A percentile compares a stretch with the other conserved stretches of the same genome.
phyloP scores from a whole-genome alignment of 2,113 vertebrate genomes.

The Aix galericulata region DNA sequence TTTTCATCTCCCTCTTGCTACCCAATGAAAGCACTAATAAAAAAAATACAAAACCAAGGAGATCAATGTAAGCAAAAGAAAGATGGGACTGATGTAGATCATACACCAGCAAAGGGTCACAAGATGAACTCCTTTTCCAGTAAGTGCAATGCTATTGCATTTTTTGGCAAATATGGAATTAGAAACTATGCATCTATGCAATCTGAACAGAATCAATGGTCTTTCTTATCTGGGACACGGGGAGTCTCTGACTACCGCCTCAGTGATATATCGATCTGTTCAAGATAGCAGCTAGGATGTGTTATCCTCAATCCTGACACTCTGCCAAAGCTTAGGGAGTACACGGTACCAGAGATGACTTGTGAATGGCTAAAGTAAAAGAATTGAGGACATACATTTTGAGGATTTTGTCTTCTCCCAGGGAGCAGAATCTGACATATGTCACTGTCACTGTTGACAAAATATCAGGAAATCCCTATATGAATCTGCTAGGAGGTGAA shows the following conservation, averaged over 20 bases:
- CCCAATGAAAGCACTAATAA: background rate
- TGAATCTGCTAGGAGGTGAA: background rate
- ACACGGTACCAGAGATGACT: background rate
- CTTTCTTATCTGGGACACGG: background rate
- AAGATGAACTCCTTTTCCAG: background rate
- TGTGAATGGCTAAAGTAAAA: background rate
- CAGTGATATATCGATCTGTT: background rate
- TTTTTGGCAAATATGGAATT: background rate
- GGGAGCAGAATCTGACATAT: background rate
- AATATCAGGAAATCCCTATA: background rate
- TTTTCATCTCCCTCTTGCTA: slow-evolving; percentile 15
- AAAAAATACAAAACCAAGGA: background rate
- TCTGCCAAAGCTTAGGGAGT: background rate
- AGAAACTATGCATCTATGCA: background rate
- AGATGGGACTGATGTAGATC: background rate
- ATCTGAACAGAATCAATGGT: background rate
- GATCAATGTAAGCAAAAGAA: background rate
- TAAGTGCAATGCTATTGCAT: background rate
- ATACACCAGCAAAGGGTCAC: background rate
- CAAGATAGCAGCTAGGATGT: background rate
- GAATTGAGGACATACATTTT: background rate
- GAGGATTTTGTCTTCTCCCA: background rate
- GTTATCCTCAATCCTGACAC: background rate
- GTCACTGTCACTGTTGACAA: background rate
- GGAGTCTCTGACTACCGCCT: slow-evolving; percentile 2